phyloP scores from a whole-genome alignment of 2,888 invertebrate genomes.

The Camponotus fellah region DNA sequence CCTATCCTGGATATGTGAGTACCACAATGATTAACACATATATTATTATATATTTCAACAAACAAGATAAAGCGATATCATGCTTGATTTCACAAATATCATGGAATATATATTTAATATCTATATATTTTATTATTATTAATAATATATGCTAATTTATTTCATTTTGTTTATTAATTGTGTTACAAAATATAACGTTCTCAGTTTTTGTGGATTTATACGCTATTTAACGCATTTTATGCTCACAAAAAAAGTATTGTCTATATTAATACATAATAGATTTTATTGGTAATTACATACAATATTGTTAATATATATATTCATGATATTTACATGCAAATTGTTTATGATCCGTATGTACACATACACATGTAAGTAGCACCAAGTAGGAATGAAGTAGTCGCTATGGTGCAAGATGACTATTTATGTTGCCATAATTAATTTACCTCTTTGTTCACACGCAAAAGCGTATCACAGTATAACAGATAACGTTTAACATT shows the following conservation, averaged over 20 bases:
- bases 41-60: not conserved
- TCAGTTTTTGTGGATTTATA: conserved; percentile 60
- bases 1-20: conserved; percentile 27
- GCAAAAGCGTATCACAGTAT: conserved; percentile 56
- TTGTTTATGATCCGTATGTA: conserved; percentile 76
- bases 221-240: conserved; percentile 59
- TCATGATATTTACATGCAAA: conserved; percentile 79
- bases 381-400: conserved; percentile 79
- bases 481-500: conserved; percentile 54
- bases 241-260: conserved; percentile 49
- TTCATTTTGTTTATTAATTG: conserved; percentile 79
- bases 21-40: conserved; percentile 16
- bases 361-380: conserved; percentile 80
- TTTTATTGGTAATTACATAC: conserved; percentile 71
- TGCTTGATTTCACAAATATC: conserved; percentile 31
- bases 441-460: conserved; percentile 46
- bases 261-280: conserved; percentile 69
- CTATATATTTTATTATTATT: conserved; percentile 38
- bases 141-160: conserved; percentile 72
- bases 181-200: conserved; percentile 82
- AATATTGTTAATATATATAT: conserved; percentile 69
- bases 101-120: conserved; percentile 58
- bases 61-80: not conserved
- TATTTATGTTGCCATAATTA: conserved; percentile 52
- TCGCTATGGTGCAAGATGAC: conserved; percentile 60